Conservation (phyloP, 1,140 invertebrate genomes). For the Pectinophora gossypiella region DNA sequence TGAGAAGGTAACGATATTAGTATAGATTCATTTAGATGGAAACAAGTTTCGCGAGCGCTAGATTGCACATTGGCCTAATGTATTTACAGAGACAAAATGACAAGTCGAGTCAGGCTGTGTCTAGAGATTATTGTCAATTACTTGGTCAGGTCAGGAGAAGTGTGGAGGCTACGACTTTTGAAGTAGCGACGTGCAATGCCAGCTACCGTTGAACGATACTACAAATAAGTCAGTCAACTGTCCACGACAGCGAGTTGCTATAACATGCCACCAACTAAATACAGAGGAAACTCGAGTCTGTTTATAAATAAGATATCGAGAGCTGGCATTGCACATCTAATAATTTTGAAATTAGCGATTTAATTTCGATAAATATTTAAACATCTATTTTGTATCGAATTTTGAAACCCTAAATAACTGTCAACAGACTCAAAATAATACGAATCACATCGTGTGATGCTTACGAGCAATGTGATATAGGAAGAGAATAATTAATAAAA, state of each 20-base stretch:
- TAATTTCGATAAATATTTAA: constrained; percentile 34
- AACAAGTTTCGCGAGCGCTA: too few relatives aligned
- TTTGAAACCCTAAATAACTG: constrained; percentile 21
- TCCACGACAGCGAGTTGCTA: too few relatives aligned
- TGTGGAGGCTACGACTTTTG: constrained; percentile 27
- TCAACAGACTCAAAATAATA: constrained; percentile 58
- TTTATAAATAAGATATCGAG: too few relatives aligned
- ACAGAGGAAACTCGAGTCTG: too few relatives aligned
- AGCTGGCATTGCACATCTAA: neutral
- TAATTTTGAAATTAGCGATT: constrained; percentile 28
- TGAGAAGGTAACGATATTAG: too few relatives aligned
- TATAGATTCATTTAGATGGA: too few relatives aligned
- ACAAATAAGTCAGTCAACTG: too few relatives aligned
- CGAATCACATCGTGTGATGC: constrained; percentile 61
- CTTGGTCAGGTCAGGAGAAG: constrained; percentile 58
- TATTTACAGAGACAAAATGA: constrained; percentile 45
- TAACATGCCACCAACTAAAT: too few relatives aligned
- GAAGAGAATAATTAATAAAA: constrained; percentile 41
- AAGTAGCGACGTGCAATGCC: neutral
- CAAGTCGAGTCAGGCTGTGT: constrained; percentile 52
- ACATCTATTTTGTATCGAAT: constrained; percentile 33
- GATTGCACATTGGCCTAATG: constrained; percentile 14
- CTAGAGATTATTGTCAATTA: constrained; percentile 69
- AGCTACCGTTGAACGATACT: too few relatives aligned
- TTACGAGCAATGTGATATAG: constrained; percentile 58